phyloP scores from a whole-genome alignment of 1,140 invertebrate genomes.

The Hylaeus anthracinus region DNA sequence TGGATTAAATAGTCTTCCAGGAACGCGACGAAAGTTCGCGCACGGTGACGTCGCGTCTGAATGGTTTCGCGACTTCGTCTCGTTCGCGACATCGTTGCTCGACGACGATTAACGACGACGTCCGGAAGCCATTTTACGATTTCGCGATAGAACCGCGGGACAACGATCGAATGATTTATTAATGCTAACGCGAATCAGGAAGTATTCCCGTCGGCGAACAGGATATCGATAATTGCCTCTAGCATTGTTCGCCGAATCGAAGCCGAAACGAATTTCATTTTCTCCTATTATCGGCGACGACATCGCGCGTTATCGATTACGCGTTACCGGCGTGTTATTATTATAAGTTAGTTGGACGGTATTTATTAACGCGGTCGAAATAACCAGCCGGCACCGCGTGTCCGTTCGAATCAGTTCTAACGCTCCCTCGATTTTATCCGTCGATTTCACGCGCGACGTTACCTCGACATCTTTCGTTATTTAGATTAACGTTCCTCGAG shows the following conservation, averaged over 20 bases:
- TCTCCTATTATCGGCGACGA: conserved; percentile 30
- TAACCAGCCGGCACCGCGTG: not conserved
- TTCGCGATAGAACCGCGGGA: not conserved
- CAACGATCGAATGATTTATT: conserved; percentile 11
- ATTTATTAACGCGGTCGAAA: conserved; percentile 25
- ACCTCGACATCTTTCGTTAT: no score
- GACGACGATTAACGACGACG: not conserved
- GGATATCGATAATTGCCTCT: conserved; percentile 21
- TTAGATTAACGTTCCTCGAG: no score
- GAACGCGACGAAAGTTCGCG: not conserved
- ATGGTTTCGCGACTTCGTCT: not conserved
- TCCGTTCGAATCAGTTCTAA: not conserved
- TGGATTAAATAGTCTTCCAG: conserved; percentile 8
- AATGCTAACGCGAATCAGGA: not conserved
- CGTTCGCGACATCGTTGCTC: not conserved
- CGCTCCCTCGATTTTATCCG: not conserved
- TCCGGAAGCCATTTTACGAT: not conserved
- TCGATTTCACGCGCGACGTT: no score
- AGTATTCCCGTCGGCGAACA: conserved; percentile 2
- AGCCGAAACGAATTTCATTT: conserved; percentile 31
- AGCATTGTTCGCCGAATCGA: conserved; percentile 17
- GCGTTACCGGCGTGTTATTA: conserved; percentile 19
- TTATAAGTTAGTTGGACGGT: conserved; percentile 18
- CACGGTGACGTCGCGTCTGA: not conserved
- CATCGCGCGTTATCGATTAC: conserved; percentile 36